Evolutionary conservation across 2,113 vertebrate species (phyloP).

Genomic region (Naja naja): DNA sequence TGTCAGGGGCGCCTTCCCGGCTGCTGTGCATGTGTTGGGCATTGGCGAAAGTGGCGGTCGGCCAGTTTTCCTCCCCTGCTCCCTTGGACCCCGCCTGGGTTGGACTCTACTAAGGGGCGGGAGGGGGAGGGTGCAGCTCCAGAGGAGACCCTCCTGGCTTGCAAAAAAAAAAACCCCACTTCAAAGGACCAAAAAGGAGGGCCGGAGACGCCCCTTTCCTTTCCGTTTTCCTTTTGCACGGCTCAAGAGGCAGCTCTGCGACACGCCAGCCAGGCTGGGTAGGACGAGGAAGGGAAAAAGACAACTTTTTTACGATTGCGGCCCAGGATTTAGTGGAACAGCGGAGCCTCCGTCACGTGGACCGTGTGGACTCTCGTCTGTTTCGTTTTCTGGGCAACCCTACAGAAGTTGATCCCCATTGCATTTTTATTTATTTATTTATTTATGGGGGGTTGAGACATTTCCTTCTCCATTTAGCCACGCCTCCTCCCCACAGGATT

Average conservation of each 20-base stretch:
- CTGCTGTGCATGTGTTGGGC: neutral
- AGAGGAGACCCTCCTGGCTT: neutral
- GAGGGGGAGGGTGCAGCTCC: neutral
- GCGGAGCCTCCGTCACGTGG: neutral
- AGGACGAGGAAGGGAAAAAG: neutral
- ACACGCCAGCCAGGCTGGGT: neutral
- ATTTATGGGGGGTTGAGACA: too few relatives aligned
- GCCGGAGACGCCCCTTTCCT: neutral
- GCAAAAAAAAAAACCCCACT: neutral
- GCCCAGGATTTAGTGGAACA: neutral
- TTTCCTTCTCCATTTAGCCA: neutral
- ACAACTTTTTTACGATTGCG: neutral
- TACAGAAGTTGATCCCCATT: neutral
- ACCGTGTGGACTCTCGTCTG: neutral
- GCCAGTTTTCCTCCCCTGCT: neutral
- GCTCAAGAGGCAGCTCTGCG: neutral
- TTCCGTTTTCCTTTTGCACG: neutral
- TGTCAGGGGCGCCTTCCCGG: neutral
- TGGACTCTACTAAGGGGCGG: neutral
- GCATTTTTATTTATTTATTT: neutral
- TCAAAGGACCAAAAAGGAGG: neutral
- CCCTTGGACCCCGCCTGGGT: neutral
- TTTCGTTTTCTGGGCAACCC: neutral
- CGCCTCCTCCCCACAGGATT: neutral
- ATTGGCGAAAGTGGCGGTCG: neutral